Evolutionary conservation across 1,140 invertebrate genomes (phyloP).

Genomic region (Aphis gossypii): DNA sequence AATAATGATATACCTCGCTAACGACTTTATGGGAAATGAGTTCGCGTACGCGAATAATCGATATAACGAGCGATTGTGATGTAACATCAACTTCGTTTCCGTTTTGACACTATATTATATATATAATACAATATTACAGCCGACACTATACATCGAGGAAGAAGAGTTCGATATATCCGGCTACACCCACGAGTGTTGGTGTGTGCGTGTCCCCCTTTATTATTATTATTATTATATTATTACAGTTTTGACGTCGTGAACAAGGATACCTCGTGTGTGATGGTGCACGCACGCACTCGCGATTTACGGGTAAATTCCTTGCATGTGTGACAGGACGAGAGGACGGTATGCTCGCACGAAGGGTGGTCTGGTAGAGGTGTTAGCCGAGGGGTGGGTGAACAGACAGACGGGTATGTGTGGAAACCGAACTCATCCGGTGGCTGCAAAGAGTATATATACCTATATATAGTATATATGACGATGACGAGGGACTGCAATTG

Average conservation of each 20-base stretch:
- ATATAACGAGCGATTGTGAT: conserved; percentile 49
- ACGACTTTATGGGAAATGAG: not conserved
- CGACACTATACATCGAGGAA: not conserved
- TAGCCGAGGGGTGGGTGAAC: not conserved
- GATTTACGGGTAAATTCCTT: not conserved
- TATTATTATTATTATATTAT: conserved; percentile 29
- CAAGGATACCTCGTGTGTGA: not conserved
- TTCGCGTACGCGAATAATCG: not conserved
- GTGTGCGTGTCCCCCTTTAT: not conserved
- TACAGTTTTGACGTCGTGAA: conserved; percentile 12
- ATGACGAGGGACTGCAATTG: not conserved
- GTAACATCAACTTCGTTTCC: conserved; percentile 39
- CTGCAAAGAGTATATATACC: not conserved
- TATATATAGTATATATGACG: not conserved
- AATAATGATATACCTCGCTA: not conserved
- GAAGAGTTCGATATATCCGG: not conserved
- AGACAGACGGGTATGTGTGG: not conserved
- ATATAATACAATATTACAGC: not conserved
- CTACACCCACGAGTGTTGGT: not conserved
- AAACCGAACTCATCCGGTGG: not conserved
- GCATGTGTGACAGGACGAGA: not conserved
- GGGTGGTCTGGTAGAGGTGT: not conserved
- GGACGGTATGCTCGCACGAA: not conserved
- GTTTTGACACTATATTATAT: not conserved
- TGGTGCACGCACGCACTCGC: not conserved